Base-by-base conservation (phyloP, 2,113 vertebrate genomes). In the Rallus limicola region DNA sequence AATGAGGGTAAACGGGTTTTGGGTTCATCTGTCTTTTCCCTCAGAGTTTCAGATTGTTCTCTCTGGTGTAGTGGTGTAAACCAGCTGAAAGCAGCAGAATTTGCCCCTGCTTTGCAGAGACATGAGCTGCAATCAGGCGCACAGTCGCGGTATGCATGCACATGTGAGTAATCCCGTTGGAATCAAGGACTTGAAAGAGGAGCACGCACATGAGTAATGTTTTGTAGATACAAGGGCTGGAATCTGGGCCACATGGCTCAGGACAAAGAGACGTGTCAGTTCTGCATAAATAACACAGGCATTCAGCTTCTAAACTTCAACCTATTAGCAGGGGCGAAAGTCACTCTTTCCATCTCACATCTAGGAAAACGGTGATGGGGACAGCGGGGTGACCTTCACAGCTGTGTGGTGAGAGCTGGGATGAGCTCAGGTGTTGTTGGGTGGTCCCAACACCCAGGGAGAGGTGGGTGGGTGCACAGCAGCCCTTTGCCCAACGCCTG, bases 211-310 rank as follows among this genome's bases (percentile, higher is more conserved):
- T 63, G 96, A 93, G 92, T 63, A 82, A 92, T 76, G 88, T 91
- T 94, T 93, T 97, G 95, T 85, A 96, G 95, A 95, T 85, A 92
- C 88, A 86, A 78, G 91, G 81, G 83, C 88, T 95, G 94, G 92
- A 95, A 93, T 95, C 92, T 77, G 96, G 96, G 92, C 88, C 93
- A 94, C 92, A 91, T 72, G 92, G 88, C 93, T 96, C 93, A 34
- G 92, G 90, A 92, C 96, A 96, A 93, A 94, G 96, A 91, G 92
- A 76, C 42, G 24, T 95, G 86, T 82, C 96, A 82, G 86, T 71
- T 70, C 92, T 90, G 88, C 90, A 72, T 84, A 91, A 95, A 94
- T 94, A 96, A 95, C 75, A 17, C 77, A 64, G 88, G 62, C 76
- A 38, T 18, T 83, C 38, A 0, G 31, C 92, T 68, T 53, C 50